Evolutionary conservation across 2,888 invertebrate genomes (phyloP).

Genomic region (Amaurobius ferox): DNA sequence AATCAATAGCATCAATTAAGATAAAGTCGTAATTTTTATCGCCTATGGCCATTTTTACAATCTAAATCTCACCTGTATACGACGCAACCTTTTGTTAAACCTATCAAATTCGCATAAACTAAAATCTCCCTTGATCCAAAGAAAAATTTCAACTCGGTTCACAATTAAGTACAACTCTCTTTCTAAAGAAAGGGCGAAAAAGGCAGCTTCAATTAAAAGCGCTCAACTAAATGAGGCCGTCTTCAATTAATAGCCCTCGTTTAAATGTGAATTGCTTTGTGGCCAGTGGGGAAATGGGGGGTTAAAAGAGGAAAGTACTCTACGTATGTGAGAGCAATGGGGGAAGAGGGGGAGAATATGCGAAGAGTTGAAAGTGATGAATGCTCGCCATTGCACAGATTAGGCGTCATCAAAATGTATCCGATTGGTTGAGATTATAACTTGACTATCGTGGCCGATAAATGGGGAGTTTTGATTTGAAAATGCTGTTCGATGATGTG

Average conservation of each 20-base stretch:
- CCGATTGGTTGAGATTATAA: constrained; percentile 18
- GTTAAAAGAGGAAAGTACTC: constrained; percentile 3
- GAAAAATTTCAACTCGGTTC: constrained; percentile 1
- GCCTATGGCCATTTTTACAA: too few species aligned
- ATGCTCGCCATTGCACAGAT: constrained; percentile 14
- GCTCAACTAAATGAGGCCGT: constrained; percentile 8
- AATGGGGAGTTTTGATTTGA: constrained; percentile 15
- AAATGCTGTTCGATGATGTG: constrained; percentile 5
- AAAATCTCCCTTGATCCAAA: background rate
- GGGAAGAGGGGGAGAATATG: background rate
- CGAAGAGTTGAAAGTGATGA: background rate
- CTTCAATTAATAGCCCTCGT: constrained; percentile 18
- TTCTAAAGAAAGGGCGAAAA: background rate
- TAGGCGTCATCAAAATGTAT: constrained; percentile 14
- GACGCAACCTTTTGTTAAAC: too few species aligned
- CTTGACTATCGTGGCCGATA: constrained; percentile 9
- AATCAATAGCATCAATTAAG: too few species aligned
- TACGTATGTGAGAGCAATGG: too few species aligned
- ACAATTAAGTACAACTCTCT: background rate
- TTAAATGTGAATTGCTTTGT: constrained; percentile 15
- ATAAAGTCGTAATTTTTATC: too few species aligned
- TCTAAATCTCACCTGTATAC: too few species aligned
- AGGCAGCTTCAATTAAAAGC: constrained; percentile 9
- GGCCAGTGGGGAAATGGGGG: constrained; percentile 16
- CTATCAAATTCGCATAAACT: background rate